Conservation (phyloP, 2,113 vertebrate species). For the Entelurus aequoreus region DNA sequence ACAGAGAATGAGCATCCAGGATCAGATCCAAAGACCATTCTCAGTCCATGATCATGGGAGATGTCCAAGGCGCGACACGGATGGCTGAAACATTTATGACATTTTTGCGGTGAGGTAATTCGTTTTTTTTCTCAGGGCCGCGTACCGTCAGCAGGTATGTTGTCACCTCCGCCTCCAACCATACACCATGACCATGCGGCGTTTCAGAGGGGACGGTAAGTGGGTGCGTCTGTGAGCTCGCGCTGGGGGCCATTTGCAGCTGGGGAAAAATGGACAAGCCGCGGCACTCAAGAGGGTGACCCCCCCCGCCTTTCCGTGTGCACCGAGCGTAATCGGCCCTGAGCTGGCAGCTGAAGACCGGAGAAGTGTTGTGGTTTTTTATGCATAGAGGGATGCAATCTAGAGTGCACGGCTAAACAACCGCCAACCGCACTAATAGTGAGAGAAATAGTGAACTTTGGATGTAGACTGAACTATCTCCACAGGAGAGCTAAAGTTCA, state of each 20-base stretch:
- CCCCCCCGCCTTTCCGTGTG: constrained; percentile 1
- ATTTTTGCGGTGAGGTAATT: constrained; percentile 5
- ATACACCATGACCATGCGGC: background rate
- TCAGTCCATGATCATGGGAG: too few species aligned
- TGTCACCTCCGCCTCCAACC: constrained; percentile 1
- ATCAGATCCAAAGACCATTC: too few species aligned
- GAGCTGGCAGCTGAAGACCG: background rate
- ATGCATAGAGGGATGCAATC: background rate
- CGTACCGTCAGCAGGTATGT: constrained; percentile 9
- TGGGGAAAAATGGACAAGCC: constrained; percentile 6
- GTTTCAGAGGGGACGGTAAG: background rate
- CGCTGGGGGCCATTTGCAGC: constrained; percentile 7
- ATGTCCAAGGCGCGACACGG: too few species aligned
- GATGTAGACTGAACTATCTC: too few species aligned
- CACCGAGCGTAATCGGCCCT: background rate
- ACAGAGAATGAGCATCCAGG: background rate
- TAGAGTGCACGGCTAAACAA: background rate
- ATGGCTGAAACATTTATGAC: constrained; percentile 2
- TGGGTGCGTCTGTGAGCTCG: constrained; percentile 2
- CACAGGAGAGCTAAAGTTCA: too few species aligned
- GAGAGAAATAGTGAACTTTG: too few species aligned
- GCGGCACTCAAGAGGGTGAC: constrained; percentile 6
- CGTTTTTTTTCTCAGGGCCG: background rate
- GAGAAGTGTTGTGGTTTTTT: background rate
- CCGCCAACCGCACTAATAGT: background rate